A percentile compares a stretch with the other conserved stretches of the same genome.
Evolutionary conservation across 2,113 vertebrate species (phyloP).

Genomic region (Phylloscopus whistleri): DNA sequence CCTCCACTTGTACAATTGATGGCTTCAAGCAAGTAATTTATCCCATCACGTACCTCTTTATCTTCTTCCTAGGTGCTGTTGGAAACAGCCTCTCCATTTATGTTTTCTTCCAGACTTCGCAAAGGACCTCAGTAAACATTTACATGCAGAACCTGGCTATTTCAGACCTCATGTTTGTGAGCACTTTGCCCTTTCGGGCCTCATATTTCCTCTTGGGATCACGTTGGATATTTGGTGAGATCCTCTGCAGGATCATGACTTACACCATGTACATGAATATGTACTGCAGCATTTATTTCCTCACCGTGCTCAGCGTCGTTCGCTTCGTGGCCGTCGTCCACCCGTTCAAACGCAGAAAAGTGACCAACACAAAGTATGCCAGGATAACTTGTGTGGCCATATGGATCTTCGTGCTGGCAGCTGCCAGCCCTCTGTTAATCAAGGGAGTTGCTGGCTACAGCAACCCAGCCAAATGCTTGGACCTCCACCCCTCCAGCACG

Average conservation of each 20-base stretch:
- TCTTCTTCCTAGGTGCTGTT: conserved; percentile 68
- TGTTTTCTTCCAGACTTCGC: conserved; percentile 65
- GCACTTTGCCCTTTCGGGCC: conserved; percentile 73
- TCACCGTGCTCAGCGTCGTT: conserved; percentile 72
- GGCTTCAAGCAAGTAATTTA: conserved; percentile 74
- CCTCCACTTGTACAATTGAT: conserved; percentile 23
- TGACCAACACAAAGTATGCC: conserved; percentile 44
- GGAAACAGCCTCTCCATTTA: conserved; percentile 75
- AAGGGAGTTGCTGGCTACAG: neutral
- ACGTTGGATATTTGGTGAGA: conserved; percentile 73
- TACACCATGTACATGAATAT: conserved; percentile 79
- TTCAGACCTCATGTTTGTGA: conserved; percentile 76
- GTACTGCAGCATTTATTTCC: conserved; percentile 82
- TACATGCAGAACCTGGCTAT: conserved; percentile 80
- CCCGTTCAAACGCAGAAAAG: conserved; percentile 47
- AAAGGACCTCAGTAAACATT: conserved; percentile 63
- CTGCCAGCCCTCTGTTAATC: conserved; percentile 30
- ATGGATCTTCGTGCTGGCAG: conserved; percentile 66
- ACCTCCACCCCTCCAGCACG: conserved; percentile 4
- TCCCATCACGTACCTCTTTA: conserved; percentile 61
- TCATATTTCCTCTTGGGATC: conserved; percentile 71
- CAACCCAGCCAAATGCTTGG: conserved; percentile 57
- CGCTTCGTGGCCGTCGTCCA: conserved; percentile 71
- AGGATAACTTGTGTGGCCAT: conserved; percentile 55
- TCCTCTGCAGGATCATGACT: conserved; percentile 71